Conservation (phyloP, 1,140 invertebrate genomes). For the Brachionus rotundiformis region DNA sequence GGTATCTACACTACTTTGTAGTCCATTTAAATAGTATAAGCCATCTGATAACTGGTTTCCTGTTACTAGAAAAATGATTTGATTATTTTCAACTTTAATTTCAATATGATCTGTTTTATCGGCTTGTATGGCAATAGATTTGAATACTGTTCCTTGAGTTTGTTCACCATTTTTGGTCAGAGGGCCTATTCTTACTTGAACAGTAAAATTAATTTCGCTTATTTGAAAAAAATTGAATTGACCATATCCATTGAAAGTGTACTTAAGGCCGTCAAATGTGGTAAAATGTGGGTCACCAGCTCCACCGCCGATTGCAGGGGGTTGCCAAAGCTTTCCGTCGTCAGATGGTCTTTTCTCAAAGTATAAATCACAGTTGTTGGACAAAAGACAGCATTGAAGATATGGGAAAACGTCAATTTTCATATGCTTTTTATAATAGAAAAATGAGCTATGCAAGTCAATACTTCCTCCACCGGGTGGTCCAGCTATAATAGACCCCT, state of each 20-base stretch:
- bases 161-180: not conserved
- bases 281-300: conserved; percentile 54
- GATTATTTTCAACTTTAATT: conserved; percentile 40
- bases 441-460: not conserved
- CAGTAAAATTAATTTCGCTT: not conserved
- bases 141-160: conserved; percentile 53
- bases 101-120: not conserved
- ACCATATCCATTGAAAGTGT: conserved; percentile 55
- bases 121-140: conserved; percentile 53
- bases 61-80: not conserved
- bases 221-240: conserved; percentile 53
- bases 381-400: not conserved
- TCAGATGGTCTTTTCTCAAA: not conserved
- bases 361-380: not conserved
- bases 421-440: not conserved
- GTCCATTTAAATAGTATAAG: not conserved
- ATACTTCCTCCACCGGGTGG: not conserved
- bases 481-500: not conserved
- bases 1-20: too few relatives aligned
- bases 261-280: conserved; percentile 53
- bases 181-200: conserved; percentile 52
- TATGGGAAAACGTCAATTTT: not conserved
- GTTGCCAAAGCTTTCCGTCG: not conserved
- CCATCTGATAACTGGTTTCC: too few relatives aligned
- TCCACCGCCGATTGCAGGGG: not conserved